Evolutionary conservation across 2,797 vertebrate species (phyloP).

Genomic region (Microchirus variegatus): DNA sequence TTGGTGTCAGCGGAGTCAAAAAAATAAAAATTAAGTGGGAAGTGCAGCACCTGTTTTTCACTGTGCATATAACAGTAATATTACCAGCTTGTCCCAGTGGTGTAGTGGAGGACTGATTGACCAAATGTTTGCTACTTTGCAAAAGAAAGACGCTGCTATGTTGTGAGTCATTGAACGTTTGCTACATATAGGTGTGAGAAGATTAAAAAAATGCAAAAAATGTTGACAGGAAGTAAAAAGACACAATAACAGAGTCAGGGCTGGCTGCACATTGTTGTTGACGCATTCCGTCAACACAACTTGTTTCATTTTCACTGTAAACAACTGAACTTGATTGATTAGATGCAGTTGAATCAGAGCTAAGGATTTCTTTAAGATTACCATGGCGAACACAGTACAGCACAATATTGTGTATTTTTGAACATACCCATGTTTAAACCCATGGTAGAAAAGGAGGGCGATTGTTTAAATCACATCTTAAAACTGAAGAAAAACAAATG

Average conservation of each 20-base stretch:
- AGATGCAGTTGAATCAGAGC: constrained; percentile 19
- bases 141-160: not conserved
- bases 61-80: too few relatives aligned
- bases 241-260: not conserved
- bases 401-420: constrained; percentile 14
- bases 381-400: constrained; percentile 39
- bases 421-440: constrained; percentile 20
- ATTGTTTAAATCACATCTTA: constrained; percentile 42
- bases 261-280: not conserved
- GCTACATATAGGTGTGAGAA: too few relatives aligned
- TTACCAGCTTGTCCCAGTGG: too few relatives aligned
- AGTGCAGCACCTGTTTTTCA: too few relatives aligned
- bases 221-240: not conserved
- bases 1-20: too few relatives aligned
- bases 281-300: not conserved
- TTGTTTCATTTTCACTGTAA: constrained; percentile 12
- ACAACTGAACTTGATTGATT: constrained; percentile 31
- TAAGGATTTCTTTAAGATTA: constrained; percentile 40
- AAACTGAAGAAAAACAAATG: constrained; percentile 62
- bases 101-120: not conserved
- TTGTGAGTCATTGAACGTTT: too few relatives aligned
- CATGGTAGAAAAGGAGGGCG: constrained; percentile 8
- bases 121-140: not conserved
- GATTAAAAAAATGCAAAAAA: not conserved
- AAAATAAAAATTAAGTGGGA: too few relatives aligned